These are phyloP conservation scores for Caenorhabditis zanzibari DNA, from an alignment of 2,888 invertebrate species.

Conservation along the genomic window DNA sequence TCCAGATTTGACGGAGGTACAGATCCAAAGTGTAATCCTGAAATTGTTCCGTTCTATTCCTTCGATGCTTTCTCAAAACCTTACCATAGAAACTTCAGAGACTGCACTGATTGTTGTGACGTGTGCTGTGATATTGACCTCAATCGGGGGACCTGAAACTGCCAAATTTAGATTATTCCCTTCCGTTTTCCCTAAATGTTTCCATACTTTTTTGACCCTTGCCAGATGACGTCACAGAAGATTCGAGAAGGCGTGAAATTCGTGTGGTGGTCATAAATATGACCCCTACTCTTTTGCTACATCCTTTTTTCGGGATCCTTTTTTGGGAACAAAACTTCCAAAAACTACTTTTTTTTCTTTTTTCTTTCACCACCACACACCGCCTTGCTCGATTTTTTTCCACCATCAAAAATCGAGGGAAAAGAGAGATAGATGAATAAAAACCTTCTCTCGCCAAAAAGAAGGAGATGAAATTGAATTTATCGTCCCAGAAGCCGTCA, in stretches of 20 bases:
- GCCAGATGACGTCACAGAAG: conserved; percentile 29
- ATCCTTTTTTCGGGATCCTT: conserved; percentile 45
- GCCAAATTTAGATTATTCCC: neutral
- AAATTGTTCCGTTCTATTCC: neutral
- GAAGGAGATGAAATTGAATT: conserved; percentile 30
- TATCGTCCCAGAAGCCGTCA: conserved; percentile 15
- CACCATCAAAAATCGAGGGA: conserved; percentile 17
- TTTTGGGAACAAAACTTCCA: conserved; percentile 56
- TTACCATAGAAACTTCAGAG: conserved; percentile 83
- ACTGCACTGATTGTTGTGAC: conserved; percentile 83
- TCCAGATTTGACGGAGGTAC: conserved; percentile 83
- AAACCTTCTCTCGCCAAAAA: conserved; percentile 7
- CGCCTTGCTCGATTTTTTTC: neutral
- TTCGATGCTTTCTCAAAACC: neutral
- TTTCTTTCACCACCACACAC: neutral
- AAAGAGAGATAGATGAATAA: conserved; percentile 26
- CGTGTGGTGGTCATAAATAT: conserved; percentile 34
- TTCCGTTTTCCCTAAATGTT: conserved; percentile 18
- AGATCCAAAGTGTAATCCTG: conserved; percentile 83
- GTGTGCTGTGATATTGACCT: conserved; percentile 83
- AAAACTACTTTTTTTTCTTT: conserved; percentile 20
- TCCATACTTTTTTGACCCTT: neutral
- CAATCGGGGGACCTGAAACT: conserved; percentile 80
- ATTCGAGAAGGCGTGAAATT: conserved; percentile 36
- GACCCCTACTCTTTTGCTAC: conserved; percentile 36